Base-by-base conservation (phyloP, 2,888 invertebrate genomes). In the Scelioninae gen. 2 region DNA sequence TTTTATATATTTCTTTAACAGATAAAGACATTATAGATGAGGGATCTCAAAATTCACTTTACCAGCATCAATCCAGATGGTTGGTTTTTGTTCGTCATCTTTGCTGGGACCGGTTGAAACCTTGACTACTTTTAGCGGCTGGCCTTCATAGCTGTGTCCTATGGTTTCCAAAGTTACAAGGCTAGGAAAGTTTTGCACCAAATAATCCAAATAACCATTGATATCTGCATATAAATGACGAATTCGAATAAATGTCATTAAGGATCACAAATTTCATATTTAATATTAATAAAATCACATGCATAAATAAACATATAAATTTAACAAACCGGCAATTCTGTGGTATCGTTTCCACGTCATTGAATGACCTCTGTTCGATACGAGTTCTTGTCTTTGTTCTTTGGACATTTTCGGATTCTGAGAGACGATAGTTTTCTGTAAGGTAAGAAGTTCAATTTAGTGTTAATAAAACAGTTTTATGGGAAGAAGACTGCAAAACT, bases 11-110 rank as follows among this genome's bases (percentile, higher is more conserved):
- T n/a, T n/a, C n/a, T n/a, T n/a, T n/a, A n/a, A n/a, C n/a, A n/a
- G n/a, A n/a, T n/a, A n/a, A n/a, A n/a, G n/a, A n/a, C n/a, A n/a
- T n/a, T n/a, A n/a, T n/a, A n/a, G n/a, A n/a, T n/a, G n/a, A n/a
- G n/a, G n/a, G 33, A n/a, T 7, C 3, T 22, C 5, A 22, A 4
- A 11, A 35, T 13, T 2, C n/a, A 13, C 2, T 15, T 37, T 77
- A 86, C 95, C 94, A 7, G 92, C 94, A 81, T 95, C 95, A 28
- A 96, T 88, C 90, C 95, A 95, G 37, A 95, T 91, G 0, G 91
- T 92, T 2, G 92, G 92, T 76, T 93, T 93, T 78, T 88, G 85
- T 78, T 78, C 81, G 74, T 80, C 81, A 67, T 76, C 78, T 76
- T 73, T 84, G 64, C 73, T 84, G 0, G 73, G 78, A 4, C 85